Base-by-base conservation (phyloP, 1,140 invertebrate genomes). In the Lepeophtheirus salmonis region DNA sequence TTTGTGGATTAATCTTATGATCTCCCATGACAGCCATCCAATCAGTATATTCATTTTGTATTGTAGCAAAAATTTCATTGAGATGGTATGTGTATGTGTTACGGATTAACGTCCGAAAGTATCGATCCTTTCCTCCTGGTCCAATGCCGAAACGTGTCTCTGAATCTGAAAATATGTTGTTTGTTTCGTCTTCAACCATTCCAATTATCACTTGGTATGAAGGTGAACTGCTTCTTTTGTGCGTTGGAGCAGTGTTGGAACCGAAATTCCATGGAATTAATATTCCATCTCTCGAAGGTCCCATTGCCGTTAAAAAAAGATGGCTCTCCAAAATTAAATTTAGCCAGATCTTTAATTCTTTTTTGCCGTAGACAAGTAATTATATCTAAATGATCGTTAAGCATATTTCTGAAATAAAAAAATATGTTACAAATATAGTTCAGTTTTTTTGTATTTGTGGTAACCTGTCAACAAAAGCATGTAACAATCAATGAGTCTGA, bases 1-100 rank as follows among this genome's bases (percentile, higher is more conserved):
- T 21, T 24, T 17, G 18, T n/a, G 30, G 57, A 20, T 20, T 17
- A 21, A 60, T 52, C 10, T 12, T 4, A 23, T 12, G 18, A 16
- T 60, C 2, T 4, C 18, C 30, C 4, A n/a, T 41, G 3, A 3
- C 14, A 69, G 85, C 76, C 68, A 92, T 88, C 91, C 91, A 96
- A 69, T 96, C 89, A 10, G 89, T 94, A 69, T 98, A 98, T 67
- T 97, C 90, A 69, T 97, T 96, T 30, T 94, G 84, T 20, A 94
- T 82, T 41, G 92, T 95, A 67, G 92, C 89, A 73, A 91, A 92
- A 70, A 97, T 95, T 72, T 97, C 91, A 66, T 89, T 90, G 63
- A 94, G 77, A 71, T 97, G 91, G 73, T 88, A 94, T 60, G 81
- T 77, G 74, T 89, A 94, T 24, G 89, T 81, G 71, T 97, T 97